These are phyloP conservation scores for Hypomesus transpacificus DNA, from an alignment of 2,113 vertebrate genomes.

Conservation along the genomic window DNA sequence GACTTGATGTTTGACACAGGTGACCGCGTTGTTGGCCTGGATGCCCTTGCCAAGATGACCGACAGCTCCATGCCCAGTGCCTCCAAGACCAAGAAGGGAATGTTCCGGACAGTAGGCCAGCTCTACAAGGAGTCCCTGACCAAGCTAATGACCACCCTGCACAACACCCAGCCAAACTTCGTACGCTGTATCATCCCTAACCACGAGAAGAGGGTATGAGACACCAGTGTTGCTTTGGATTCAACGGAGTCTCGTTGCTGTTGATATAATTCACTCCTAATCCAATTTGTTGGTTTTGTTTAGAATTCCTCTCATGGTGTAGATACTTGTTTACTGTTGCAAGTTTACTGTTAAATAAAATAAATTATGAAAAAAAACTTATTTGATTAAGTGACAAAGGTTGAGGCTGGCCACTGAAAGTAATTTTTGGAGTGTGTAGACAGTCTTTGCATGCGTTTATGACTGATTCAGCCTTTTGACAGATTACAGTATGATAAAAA, in stretches of 20 bases:
- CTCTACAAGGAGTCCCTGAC: constrained; percentile 94
- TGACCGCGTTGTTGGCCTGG: constrained; percentile 93
- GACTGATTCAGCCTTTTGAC: no score
- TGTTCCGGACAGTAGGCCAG: constrained; percentile 97
- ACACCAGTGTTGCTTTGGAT: neutral
- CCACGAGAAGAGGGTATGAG: constrained; percentile 89
- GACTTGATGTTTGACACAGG: constrained; percentile 56
- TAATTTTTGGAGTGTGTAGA: no score
- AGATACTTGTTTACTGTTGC: neutral
- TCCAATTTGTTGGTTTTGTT: neutral
- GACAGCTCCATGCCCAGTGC: constrained; percentile 82
- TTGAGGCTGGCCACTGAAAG: no score
- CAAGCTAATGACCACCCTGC: constrained; percentile 94
- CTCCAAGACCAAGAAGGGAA: constrained; percentile 96
- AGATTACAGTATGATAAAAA: no score
- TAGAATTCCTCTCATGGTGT: neutral
- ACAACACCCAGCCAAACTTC: constrained; percentile 96
- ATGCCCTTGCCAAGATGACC: constrained; percentile 93
- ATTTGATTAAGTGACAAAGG: no score
- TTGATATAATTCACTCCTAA: neutral
- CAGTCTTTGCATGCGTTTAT: no score
- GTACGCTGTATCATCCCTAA: constrained; percentile 98
- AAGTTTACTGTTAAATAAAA: neutral
- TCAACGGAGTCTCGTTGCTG: neutral
- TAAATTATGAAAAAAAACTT: no score